These are phyloP conservation scores for Drosophila yakuba DNA, from an alignment of 1,140 invertebrate species.

Conservation along the genomic window DNA sequence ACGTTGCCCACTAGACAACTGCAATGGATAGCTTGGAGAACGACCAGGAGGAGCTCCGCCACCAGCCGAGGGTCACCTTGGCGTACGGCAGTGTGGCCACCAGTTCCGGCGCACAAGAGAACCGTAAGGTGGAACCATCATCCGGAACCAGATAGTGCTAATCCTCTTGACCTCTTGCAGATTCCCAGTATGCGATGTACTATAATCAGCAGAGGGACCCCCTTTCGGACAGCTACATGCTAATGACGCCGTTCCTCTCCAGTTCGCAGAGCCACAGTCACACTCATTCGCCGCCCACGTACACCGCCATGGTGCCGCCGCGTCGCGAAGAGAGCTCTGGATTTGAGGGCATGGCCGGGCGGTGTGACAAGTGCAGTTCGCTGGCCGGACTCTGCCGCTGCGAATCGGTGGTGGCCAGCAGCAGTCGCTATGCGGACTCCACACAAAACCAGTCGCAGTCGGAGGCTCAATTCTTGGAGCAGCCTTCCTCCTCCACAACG, in stretches of 20 bases:
- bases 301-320: slow-evolving; percentile 34
- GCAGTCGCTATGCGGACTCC: slow-evolving; percentile 42
- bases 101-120: slow-evolving; percentile 31
- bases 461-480: slow-evolving; percentile 50
- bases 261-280: slow-evolving; percentile 29
- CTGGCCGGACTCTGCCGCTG: slow-evolving; percentile 42
- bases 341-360: neutral
- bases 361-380: slow-evolving; percentile 55
- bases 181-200: slow-evolving; percentile 35
- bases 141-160: neutral
- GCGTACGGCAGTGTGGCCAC: slow-evolving; percentile 39
- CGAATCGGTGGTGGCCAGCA: slow-evolving; percentile 13
- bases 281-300: slow-evolving; percentile 13
- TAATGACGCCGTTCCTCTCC: slow-evolving; percentile 45
- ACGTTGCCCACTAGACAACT: slow-evolving; percentile 10
- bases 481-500: slow-evolving; percentile 59
- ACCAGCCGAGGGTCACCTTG: slow-evolving; percentile 48
- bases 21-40: slow-evolving; percentile 58
- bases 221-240: slow-evolving; percentile 49
- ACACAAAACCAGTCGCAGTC: slow-evolving; percentile 27
- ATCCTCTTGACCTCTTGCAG: slow-evolving; percentile 14
- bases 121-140: slow-evolving; percentile 43
- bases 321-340: slow-evolving; percentile 29
- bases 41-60: slow-evolving; percentile 70
- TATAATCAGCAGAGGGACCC: slow-evolving; percentile 40